A percentile compares a stretch with the other conserved stretches of the same genome.
These are phyloP conservation scores for Habrosyne pyritoides DNA, from an alignment of 2,888 invertebrate genomes.

Conservation along the genomic window DNA sequence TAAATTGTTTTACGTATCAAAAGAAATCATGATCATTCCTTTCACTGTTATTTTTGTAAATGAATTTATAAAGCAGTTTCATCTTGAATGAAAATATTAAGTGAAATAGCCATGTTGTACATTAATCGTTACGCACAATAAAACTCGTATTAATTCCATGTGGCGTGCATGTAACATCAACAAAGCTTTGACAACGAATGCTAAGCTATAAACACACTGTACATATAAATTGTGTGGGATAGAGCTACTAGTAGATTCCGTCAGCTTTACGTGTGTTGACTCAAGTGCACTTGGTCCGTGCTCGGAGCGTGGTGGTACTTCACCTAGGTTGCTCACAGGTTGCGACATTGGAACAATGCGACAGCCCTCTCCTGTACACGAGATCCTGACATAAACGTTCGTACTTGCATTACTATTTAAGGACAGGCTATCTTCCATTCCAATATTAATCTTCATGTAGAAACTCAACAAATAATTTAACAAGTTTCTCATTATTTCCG, in stretches of 20 bases:
- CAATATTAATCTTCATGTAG: neutral
- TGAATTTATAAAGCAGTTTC: neutral
- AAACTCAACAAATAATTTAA: neutral
- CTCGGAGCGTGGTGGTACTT: constrained; percentile 25
- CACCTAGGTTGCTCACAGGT: constrained; percentile 27
- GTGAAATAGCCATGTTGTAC: constrained; percentile 6
- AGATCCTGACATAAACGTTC: constrained; percentile 3
- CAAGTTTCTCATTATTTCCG: neutral
- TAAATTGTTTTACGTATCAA: neutral
- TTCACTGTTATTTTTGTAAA: too few relatives aligned
- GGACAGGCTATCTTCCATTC: neutral
- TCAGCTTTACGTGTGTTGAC: constrained; percentile 57
- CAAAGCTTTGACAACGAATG: constrained; percentile 41
- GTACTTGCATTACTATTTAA: neutral
- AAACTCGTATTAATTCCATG: constrained; percentile 43
- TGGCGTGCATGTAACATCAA: constrained; percentile 49
- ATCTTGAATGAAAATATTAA: constrained; percentile 5
- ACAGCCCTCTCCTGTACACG: constrained; percentile 12
- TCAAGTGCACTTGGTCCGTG: constrained; percentile 52
- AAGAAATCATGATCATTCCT: neutral
- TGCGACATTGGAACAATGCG: constrained; percentile 40
- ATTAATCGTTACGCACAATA: constrained; percentile 47
- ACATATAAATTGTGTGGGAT: constrained; percentile 27
- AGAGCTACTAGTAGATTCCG: constrained; percentile 35
- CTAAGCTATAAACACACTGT: constrained; percentile 19